Conservation (phyloP, 2,797 vertebrate genomes). For the Tinamus major region DNA sequence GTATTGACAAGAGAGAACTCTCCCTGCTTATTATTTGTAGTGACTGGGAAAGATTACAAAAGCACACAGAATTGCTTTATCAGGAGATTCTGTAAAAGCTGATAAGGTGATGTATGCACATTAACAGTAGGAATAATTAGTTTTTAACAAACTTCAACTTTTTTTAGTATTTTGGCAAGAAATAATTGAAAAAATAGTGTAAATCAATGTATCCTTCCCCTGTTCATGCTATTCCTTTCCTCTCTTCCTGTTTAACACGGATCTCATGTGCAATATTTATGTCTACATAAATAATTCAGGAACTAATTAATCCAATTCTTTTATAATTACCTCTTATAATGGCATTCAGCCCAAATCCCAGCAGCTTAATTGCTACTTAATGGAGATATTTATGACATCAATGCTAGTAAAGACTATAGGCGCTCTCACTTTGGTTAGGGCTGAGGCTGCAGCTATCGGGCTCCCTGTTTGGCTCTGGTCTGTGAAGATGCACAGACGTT, state of each 20-base stretch:
- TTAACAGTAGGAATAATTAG: not conserved
- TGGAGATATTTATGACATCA: conserved; percentile 78
- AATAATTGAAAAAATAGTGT: conserved; percentile 36
- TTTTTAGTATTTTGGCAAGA: not conserved
- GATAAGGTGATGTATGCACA: conserved; percentile 35
- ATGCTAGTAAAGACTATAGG: conserved; percentile 61
- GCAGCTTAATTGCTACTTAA: conserved; percentile 77
- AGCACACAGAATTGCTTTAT: conserved; percentile 62
- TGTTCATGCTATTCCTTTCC: conserved; percentile 2
- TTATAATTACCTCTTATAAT: conserved; percentile 80
- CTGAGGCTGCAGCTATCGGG: conserved; percentile 21
- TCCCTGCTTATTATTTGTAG: conserved; percentile 71
- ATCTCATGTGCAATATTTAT: conserved; percentile 76
- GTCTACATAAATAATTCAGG: conserved; percentile 82
- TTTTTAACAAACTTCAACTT: conserved; percentile 47
- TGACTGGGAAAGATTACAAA: conserved; percentile 72
- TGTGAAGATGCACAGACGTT: not conserved
- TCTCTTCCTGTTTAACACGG: conserved; percentile 55
- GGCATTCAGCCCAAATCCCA: conserved; percentile 72
- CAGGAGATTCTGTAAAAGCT: conserved; percentile 55
- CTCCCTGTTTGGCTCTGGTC: not conserved
- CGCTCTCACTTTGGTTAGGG: conserved; percentile 13
- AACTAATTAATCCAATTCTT: conserved; percentile 81
- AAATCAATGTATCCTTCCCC: conserved; percentile 54
- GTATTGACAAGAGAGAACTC: conserved; percentile 75